A percentile compares a stretch with the other conserved stretches of the same genome.
Evolutionary conservation across 2,888 invertebrate genomes (phyloP).

Genomic region (Nymphalis c-album): DNA sequence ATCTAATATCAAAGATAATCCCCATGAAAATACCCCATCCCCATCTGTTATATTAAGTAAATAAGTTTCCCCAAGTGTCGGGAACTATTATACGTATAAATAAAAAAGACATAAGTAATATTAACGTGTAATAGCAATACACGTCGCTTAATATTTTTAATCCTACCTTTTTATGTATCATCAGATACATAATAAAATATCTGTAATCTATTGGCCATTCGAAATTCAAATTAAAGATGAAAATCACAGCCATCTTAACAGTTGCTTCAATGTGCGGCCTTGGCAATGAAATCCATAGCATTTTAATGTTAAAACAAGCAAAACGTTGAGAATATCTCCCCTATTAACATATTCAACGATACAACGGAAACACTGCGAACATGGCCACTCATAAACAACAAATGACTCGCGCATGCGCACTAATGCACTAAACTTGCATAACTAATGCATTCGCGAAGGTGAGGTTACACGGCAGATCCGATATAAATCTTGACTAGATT

Average conservation of each 20-base stretch:
- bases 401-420: slow-evolving; percentile 50
- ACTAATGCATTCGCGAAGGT: slow-evolving; percentile 66
- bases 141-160: too few species aligned
- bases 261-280: background rate
- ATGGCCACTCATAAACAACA: slow-evolving; percentile 51
- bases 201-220: too few species aligned
- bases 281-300: background rate
- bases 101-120: too few species aligned
- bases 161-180: too few species aligned
- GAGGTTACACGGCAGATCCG: slow-evolving; percentile 31
- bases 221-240: too few species aligned
- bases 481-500: slow-evolving; percentile 20
- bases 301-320: background rate
- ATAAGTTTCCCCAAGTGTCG: too few species aligned
- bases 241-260: background rate
- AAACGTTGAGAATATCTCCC: slow-evolving; percentile 8
- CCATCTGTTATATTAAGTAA: too few species aligned
- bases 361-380: slow-evolving; percentile 50
- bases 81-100: too few species aligned
- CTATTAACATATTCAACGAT: slow-evolving; percentile 46
- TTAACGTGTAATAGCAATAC: too few species aligned
- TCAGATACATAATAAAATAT: too few species aligned
- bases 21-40: too few species aligned
- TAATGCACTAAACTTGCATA: slow-evolving; percentile 62
- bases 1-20: too few species aligned